Conservation (phyloP, 1,140 invertebrate species). For the Pemphigus obesinymphae region DNA sequence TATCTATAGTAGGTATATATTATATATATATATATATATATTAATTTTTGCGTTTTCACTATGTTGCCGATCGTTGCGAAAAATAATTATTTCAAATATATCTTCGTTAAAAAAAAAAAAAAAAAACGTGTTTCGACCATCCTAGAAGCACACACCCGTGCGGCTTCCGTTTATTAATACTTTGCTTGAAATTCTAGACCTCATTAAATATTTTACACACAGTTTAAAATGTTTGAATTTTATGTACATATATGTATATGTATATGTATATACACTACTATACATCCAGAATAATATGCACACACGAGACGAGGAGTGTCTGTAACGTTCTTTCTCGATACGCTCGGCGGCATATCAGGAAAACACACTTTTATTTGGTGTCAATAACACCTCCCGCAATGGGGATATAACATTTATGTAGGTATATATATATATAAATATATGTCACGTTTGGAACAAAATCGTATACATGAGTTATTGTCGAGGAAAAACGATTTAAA, state of each 20-base stretch:
- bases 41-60: not conserved
- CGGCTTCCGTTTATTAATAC: not conserved
- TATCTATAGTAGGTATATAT: not conserved
- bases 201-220: not conserved
- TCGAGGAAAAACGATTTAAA: not conserved
- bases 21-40: not conserved
- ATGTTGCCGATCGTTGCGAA: not conserved
- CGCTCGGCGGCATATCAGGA: not conserved
- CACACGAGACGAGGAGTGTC: not conserved
- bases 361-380: too few species aligned
- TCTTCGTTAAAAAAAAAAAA: conserved; percentile 7
- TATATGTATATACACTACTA: too few species aligned
- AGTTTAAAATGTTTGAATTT: not conserved
- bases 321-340: not conserved
- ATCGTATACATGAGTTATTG: too few species aligned
- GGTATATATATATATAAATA: not conserved
- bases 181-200: not conserved
- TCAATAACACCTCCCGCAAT: not conserved
- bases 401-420: too few species aligned
- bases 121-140: not conserved
- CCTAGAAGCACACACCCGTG: not conserved
- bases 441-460: not conserved
- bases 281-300: too few species aligned
- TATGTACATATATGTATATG: too few species aligned
- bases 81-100: conserved; percentile 3